phyloP scores from a whole-genome alignment of 1,140 invertebrate species.

The Homarus americanus region DNA sequence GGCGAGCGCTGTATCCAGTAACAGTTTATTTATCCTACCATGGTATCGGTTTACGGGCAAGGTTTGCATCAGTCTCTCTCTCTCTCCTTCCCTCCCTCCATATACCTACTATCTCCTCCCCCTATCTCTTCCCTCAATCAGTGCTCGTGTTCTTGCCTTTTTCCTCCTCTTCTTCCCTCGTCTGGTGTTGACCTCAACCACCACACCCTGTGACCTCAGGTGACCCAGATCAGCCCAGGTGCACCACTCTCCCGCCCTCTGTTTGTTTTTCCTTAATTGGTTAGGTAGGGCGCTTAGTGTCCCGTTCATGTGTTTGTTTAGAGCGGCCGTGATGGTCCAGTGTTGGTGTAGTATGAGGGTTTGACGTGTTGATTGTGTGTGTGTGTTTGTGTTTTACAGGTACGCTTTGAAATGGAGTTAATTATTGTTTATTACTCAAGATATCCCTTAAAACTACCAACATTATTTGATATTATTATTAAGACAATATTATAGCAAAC shows the following conservation, averaged over 20 bases:
- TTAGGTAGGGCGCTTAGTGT: not conserved
- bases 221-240: not conserved
- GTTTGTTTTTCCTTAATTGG: not conserved
- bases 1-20: too few species aligned
- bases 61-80: not conserved
- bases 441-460: too few species aligned
- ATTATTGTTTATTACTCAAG: too few species aligned
- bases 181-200: not conserved
- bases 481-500: too few species aligned
- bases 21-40: too few species aligned
- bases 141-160: not conserved
- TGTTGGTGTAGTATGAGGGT: too few species aligned
- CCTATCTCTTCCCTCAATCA: not conserved
- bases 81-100: not conserved
- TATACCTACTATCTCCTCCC: not conserved
- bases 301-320: not conserved
- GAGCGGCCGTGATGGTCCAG: not conserved
- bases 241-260: not conserved
- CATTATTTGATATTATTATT: too few species aligned
- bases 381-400: too few species aligned
- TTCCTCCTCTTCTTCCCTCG: conserved; percentile 9
- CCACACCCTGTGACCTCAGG: not conserved
- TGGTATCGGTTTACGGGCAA: too few species aligned
- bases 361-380: too few species aligned
- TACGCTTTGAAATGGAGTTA: too few species aligned